These are phyloP conservation scores for Indicator maculatus DNA, from an alignment of 2,113 vertebrate species.

Conservation along the genomic window DNA sequence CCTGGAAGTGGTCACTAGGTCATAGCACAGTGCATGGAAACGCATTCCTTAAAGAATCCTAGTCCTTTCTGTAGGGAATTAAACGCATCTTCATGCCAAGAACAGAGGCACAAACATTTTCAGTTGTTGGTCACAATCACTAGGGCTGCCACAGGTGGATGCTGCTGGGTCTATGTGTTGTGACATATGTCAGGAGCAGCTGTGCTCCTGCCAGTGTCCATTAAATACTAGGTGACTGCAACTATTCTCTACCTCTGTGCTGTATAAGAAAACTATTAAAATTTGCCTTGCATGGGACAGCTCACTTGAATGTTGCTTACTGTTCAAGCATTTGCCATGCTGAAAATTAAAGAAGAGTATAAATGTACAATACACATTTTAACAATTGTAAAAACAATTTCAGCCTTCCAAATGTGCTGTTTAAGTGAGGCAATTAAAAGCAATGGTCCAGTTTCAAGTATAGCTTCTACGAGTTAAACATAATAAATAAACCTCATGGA, in stretches of 20 bases:
- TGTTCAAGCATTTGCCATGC: neutral
- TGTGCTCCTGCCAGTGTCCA: neutral
- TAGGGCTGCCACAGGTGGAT: neutral
- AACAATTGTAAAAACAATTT: slow-evolving; percentile 23
- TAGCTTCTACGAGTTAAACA: neutral
- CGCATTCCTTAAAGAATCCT: neutral
- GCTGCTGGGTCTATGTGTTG: neutral
- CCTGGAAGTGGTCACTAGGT: neutral
- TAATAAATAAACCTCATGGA: slow-evolving; percentile 71
- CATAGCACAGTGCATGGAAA: neutral
- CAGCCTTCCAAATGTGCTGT: slow-evolving; percentile 46
- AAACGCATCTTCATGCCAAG: neutral
- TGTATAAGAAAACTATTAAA: neutral
- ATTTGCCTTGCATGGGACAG: neutral
- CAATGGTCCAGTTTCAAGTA: slow-evolving; percentile 24
- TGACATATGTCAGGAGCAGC: neutral
- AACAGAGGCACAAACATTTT: neutral
- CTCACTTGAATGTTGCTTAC: neutral
- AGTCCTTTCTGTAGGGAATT: neutral
- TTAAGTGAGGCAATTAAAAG: slow-evolving; percentile 62
- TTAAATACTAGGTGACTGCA: neutral
- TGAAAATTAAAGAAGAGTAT: slow-evolving; percentile 26
- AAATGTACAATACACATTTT: slow-evolving; percentile 35
- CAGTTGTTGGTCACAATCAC: neutral
- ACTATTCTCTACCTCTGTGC: neutral